These are phyloP conservation scores for Notospermus geniculatus DNA, from an alignment of 1,140 invertebrate genomes.

Conservation along the genomic window DNA sequence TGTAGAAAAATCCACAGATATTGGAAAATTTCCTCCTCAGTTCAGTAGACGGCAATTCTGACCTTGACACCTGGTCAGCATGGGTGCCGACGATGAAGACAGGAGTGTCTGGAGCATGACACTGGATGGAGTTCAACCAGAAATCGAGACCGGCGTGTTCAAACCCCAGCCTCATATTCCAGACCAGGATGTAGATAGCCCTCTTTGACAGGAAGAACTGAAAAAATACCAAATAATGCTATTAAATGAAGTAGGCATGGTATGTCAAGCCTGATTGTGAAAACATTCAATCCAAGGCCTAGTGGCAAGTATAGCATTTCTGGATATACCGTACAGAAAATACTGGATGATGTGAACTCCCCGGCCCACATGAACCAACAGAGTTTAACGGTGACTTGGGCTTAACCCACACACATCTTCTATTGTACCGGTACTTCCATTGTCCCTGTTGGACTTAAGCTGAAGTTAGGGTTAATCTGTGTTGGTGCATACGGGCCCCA, in stretches of 20 bases:
- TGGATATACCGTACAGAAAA: no score
- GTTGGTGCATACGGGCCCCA: no score
- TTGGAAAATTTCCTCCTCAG: conserved; percentile 36
- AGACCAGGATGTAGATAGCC: conserved; percentile 51
- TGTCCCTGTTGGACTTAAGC: no score
- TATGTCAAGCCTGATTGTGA: conserved; percentile 1
- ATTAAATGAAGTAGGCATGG: not conserved
- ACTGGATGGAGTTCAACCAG: conserved; percentile 52
- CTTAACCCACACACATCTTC: no score
- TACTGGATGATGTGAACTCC: no score
- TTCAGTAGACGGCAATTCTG: conserved; percentile 41
- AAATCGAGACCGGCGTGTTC: conserved; percentile 44
- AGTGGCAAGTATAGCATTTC: no score
- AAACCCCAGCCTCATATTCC: conserved; percentile 53
- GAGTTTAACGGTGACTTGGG: no score
- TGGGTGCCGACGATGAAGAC: conserved; percentile 54
- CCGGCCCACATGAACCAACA: no score
- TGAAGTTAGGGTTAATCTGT: no score
- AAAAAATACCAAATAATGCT: conserved; percentile 15
- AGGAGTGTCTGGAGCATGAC: conserved; percentile 53
- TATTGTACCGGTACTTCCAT: no score
- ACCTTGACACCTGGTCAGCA: conserved; percentile 47
- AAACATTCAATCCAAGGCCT: no score
- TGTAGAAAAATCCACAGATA: conserved; percentile 42
- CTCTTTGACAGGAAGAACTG: conserved; percentile 54